Base-by-base conservation (phyloP, 1,140 invertebrate genomes). In the Himalopsyche phryganea region DNA sequence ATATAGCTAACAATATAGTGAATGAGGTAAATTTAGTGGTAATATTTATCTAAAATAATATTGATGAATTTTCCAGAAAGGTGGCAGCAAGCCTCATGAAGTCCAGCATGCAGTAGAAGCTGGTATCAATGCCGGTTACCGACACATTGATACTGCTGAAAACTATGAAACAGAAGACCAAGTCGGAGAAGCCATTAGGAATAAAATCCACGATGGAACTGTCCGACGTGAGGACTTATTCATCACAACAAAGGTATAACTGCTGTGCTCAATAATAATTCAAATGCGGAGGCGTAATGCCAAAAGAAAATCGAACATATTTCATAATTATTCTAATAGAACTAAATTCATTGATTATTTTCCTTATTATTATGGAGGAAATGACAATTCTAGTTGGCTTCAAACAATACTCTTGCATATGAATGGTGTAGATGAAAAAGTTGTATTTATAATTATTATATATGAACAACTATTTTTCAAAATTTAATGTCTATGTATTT, bases 161-260 rank as follows among this genome's bases (percentile, higher is more conserved):
- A 68, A 76, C 1, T 89, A 90, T 65, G 69, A 77, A 42, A 96
- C 96, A 73, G 93, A 97, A 71, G 79, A 81, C 38, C 90, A 93
- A 77, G 83, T 97, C 15, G 94, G 93, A 1, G 74, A 75, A 53
- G 92, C 83, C 0, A 77, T 97, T 3, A 78, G 83, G 23, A 81
- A 84, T 10, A 85, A 88, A 66, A 81, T 96, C 45, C 72, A 75
- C 0, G 82, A 89, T 63, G 90, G 88, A 28, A 72, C 80, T 1
- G 79, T 92, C 10, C 86, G 83, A 65, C 76, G 85, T 50, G 78
- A 85, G 38, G 91, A 94, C 65, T 75, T 83, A 4, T 88, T 88
- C 69, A 70, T 86, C 18, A 82, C 83, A 28, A 85, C 82, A 10
- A 87, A 88, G 72, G 78, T 86, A 67, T 50, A 5, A 28, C 11